Percentiles rank a stretch among this genome's conserved stretches.
phyloP scores from a whole-genome alignment of 2,113 vertebrate species.

The Centropristis striata region DNA sequence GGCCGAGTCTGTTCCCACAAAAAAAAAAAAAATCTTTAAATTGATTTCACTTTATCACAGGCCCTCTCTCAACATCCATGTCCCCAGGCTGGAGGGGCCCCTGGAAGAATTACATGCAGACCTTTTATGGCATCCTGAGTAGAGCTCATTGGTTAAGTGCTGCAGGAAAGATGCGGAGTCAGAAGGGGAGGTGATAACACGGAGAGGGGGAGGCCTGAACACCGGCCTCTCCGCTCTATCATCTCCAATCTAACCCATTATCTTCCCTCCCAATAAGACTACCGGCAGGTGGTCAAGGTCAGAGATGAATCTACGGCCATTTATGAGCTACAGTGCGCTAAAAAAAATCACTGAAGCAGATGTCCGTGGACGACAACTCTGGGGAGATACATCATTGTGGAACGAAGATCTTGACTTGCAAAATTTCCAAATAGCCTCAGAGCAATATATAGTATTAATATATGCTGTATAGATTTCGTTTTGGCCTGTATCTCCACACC shows the following conservation, averaged over 20 bases:
- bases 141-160: constrained; percentile 79
- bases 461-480: not conserved
- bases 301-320: constrained; percentile 62
- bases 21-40: constrained; percentile 11
- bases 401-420: constrained; percentile 25
- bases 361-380: constrained; percentile 46
- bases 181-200: constrained; percentile 49
- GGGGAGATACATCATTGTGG: constrained; percentile 50
- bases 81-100: constrained; percentile 88
- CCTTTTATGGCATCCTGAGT: constrained; percentile 89
- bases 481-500: constrained; percentile 94
- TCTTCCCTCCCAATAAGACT: constrained; percentile 66
- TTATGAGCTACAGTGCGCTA: constrained; percentile 38
- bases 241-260: constrained; percentile 30
- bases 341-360: constrained; percentile 51
- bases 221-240: constrained; percentile 43
- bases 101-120: constrained; percentile 89
- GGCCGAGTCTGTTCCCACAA: constrained; percentile 2
- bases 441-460: constrained; percentile 6
- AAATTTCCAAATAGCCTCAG: constrained; percentile 35
- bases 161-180: constrained; percentile 24
- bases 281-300: constrained; percentile 68
- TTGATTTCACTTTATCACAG: constrained; percentile 57
- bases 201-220: constrained; percentile 44
- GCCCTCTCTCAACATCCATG: constrained; percentile 95